Conservation (phyloP, 2,797 vertebrate species). For the Chrosomus eos region DNA sequence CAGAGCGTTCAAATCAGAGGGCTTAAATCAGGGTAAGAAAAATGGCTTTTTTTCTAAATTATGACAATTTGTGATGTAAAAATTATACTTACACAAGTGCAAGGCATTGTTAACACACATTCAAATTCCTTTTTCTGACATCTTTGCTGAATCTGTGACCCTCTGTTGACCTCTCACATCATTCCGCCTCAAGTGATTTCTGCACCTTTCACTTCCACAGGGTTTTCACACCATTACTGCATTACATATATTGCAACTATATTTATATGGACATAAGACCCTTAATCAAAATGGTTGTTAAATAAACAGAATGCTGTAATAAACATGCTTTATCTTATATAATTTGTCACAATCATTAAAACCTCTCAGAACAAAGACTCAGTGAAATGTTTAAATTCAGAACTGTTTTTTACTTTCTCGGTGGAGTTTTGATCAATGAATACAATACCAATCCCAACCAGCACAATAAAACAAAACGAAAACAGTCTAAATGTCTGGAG, state of each 20-base stretch:
- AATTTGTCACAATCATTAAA: background rate
- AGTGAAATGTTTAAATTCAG: constrained; percentile 5
- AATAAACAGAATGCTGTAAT: background rate
- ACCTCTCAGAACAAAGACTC: constrained; percentile 16
- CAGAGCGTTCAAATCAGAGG: too few relatives aligned
- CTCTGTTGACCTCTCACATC: constrained; percentile 42
- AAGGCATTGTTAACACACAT: background rate
- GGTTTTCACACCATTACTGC: constrained; percentile 32
- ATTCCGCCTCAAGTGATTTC: constrained; percentile 12
- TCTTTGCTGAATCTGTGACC: constrained; percentile 23
- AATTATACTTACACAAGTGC: background rate
- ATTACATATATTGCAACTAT: background rate
- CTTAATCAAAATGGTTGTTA: background rate
- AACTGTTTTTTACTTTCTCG: constrained; percentile 31
- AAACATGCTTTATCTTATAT: background rate
- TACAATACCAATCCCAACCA: constrained; percentile 38
- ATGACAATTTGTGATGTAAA: too few relatives aligned
- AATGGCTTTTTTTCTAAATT: too few relatives aligned
- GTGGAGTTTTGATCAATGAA: constrained; percentile 57
- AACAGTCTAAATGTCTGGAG: constrained; percentile 48
- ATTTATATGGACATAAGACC: background rate
- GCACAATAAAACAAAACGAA: constrained; percentile 41
- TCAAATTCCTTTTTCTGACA: background rate
- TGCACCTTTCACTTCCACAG: constrained; percentile 13
- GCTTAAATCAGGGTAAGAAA: too few relatives aligned